phyloP scores from a whole-genome alignment of 2,888 invertebrate genomes.

The Meloe dianella region DNA sequence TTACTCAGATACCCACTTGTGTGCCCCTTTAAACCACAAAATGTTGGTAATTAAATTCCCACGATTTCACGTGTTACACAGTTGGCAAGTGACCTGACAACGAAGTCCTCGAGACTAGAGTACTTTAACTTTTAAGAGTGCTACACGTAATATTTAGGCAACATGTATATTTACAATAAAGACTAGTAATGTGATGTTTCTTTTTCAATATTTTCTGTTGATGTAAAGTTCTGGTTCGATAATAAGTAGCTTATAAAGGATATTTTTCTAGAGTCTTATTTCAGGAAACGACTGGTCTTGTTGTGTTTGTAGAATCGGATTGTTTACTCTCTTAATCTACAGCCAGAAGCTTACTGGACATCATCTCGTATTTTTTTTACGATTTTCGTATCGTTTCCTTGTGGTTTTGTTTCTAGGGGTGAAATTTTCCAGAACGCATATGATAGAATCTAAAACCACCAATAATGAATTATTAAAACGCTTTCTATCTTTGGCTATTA shows the following conservation, averaged over 20 bases:
- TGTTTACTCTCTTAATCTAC: conserved; percentile 36
- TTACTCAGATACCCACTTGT: conserved; percentile 46
- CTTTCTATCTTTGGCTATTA: conserved; percentile 25
- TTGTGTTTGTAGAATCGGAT: conserved; percentile 32
- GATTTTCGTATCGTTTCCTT: conserved; percentile 37
- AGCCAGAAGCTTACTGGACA: conserved; percentile 34
- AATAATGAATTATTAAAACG: conserved; percentile 30
- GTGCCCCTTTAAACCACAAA: conserved; percentile 46
- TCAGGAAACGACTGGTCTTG: neutral
- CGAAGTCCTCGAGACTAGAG: conserved; percentile 1
- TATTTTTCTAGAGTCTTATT: neutral
- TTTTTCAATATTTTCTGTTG: neutral
- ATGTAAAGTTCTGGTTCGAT: neutral
- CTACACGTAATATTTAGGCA: neutral
- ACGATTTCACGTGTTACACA: conserved; percentile 43
- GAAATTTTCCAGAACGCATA: conserved; percentile 20
- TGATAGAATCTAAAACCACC: conserved; percentile 27
- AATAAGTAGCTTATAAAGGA: neutral
- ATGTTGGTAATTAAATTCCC: conserved; percentile 49
- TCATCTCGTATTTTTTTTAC: conserved; percentile 39
- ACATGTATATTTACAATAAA: neutral
- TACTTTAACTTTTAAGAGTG: neutral
- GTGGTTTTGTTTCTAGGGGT: too few species aligned
- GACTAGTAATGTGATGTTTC: neutral
- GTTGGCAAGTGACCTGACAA: conserved; percentile 40